Base-by-base conservation (phyloP, 1,140 invertebrate genomes). In the Agrypnia vestita region DNA sequence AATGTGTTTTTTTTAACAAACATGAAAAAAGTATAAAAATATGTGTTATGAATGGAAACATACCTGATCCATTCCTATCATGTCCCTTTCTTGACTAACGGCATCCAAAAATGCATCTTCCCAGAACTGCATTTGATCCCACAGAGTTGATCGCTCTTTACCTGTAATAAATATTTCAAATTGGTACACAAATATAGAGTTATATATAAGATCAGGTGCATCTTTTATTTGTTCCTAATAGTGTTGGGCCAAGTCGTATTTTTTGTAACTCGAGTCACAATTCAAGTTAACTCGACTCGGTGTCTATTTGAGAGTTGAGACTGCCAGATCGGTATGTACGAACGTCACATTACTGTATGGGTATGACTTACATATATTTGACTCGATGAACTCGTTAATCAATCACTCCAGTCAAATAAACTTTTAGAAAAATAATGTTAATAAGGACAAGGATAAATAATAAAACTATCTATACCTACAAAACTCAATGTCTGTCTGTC, bases 121-220 rank as follows among this genome's bases (percentile, higher is more conserved):
- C 98, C 99, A 99, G 88, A 99, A 99, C 85, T 99, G 97, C 96
- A 99, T 98, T 90, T 99, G 96, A 87, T 99, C 98, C 98, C 98
- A 99, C n/a, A 99, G 87, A 47, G 93, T 92, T 4, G 95, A 95
- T 82, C 97, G 91, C 77, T 90, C 89, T 84, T 90, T 90, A 43
- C 89, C 89, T 90, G 67, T 43, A 67, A 67, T 15, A 13, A 59
- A 59, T 56, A 17, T 19, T 59, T 3, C 17, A 43, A 8, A 64
- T 21, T 46, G 21, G 51, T 78, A 43, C 69, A 47, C n/a, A 19
- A 13, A 21, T 43, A 71, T 11, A 25, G 47, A 35, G 25, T 69
- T 67, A 12, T 55, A 15, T 74, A 51, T 17, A 44, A 49, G 49
- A 51, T 51, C 3, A 51, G n/a, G 1, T 51, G 11, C 1, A 51